Evolutionary conservation across 2,888 invertebrate species (phyloP), one percentile per base, ranked within the genome.

Genomic region (Noctua janthina): DNA sequence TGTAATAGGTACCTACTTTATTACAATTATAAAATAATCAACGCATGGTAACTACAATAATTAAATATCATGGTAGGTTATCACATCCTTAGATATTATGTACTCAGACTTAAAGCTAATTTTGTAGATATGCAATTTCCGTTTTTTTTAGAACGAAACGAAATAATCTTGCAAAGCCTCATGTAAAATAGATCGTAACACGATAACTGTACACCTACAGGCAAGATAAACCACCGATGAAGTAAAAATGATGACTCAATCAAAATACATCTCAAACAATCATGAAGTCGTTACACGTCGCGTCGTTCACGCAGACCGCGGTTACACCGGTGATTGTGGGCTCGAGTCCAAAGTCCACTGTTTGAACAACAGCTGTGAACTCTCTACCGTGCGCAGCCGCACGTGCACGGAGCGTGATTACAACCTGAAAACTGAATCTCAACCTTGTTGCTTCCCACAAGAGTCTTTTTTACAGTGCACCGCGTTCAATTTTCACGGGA

Each of bases 321-420:
- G 92, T 92, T 90, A 92, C 92, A 93, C 93, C 94, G 95, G 95
- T 95, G 96, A 95, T 95, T 95, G 95, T 95, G 91, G 91, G 91
- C 91, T 88, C 92, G 93, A 91, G 96, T 96, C 92, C 96, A 96
- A 96, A 96, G 96, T 96, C 96, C 96, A 92, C 89, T 90, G 91
- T 90, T 90, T 90, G 89, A 90, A 91, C 92, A 93, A 94, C 95
- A 95, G 95, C 96, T 96, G 96, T 94, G 93, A 92, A 93, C 94
- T 93, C 93, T 92, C 93, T 93, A 93, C 92, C 92, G 92, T 92
- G 94, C 92, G 91, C 90, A 62, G 35, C 83, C 84, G 91, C 92
- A 93, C 96, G 96, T 95, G 95, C 93, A 87, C 90, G 39, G 84
- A 91, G 94, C 96, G 95, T 96, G 96, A 95, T 96, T 85, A 23